A percentile compares a stretch with the other conserved stretches of the same genome.
These are phyloP conservation scores for Acanthochromis polyacanthus DNA, from an alignment of 2,113 vertebrate species.

Conservation along the genomic window DNA sequence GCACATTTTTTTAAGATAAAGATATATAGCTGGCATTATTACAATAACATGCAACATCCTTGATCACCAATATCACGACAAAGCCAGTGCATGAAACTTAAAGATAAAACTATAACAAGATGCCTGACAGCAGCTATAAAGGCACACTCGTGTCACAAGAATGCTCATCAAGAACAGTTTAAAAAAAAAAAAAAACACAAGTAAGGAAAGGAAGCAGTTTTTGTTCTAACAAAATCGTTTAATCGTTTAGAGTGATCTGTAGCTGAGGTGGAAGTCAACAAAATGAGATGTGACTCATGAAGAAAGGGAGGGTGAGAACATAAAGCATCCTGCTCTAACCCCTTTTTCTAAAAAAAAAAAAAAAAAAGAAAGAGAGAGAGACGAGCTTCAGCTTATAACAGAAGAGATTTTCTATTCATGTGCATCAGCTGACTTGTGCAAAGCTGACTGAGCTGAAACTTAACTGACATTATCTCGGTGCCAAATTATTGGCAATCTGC, in stretches of 20 bases:
- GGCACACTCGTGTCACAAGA: background rate
- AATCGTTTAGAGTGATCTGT: slow-evolving; percentile 12
- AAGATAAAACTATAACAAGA: background rate
- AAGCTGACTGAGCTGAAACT: slow-evolving; percentile 39
- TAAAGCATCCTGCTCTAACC: background rate
- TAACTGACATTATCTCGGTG: slow-evolving; percentile 18
- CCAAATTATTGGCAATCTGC: slow-evolving; percentile 18
- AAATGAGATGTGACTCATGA: background rate
- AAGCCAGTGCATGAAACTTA: background rate
- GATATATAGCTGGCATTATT: background rate
- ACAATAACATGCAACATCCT: background rate
- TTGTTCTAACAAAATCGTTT: background rate
- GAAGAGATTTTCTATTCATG: slow-evolving; percentile 11
- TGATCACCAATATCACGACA: no score
- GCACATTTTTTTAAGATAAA: background rate
- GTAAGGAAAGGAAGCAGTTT: background rate
- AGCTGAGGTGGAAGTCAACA: slow-evolving; percentile 31
- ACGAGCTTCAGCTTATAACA: slow-evolving; percentile 6
- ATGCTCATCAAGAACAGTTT: background rate
- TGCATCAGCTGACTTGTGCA: slow-evolving; percentile 5
- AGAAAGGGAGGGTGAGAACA: background rate
- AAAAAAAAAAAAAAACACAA: background rate
- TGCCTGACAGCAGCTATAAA: background rate
- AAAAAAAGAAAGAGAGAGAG: background rate
- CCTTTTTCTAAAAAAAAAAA: background rate